Conservation (phyloP, 1,140 invertebrate genomes). For the Dreissena polymorpha region DNA sequence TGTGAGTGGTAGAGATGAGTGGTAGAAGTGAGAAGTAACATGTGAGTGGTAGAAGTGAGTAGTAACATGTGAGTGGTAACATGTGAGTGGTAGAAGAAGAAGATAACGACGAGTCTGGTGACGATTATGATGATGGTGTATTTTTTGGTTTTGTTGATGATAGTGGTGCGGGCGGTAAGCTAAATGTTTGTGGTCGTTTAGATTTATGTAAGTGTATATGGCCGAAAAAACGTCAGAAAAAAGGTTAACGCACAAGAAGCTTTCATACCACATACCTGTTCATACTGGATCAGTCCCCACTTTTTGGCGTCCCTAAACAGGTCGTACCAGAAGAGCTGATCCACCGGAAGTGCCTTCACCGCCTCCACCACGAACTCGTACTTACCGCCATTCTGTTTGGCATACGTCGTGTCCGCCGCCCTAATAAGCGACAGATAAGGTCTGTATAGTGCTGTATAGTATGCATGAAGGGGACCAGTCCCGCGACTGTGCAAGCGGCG, state of each 20-base stretch:
- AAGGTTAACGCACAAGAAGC: neutral
- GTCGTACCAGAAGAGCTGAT: conserved; percentile 66
- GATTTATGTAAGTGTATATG: no score
- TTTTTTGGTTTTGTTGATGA: no score
- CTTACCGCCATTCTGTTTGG: conserved; percentile 67
- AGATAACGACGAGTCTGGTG: no score
- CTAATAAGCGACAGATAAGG: conserved; percentile 20
- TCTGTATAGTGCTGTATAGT: no score
- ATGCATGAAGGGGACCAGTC: no score
- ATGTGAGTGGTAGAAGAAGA: neutral
- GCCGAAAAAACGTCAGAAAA: no score
- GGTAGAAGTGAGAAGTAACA: neutral
- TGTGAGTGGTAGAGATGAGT: neutral
- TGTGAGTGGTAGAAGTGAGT: neutral
- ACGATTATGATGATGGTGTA: no score
- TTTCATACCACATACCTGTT: conserved; percentile 59
- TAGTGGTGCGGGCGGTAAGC: no score
- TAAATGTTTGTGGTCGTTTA: no score
- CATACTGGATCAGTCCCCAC: conserved; percentile 67
- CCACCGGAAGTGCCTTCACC: conserved; percentile 51
- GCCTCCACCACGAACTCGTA: conserved; percentile 64
- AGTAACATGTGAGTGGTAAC: neutral
- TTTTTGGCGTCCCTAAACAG: conserved; percentile 61
- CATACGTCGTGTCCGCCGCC: conserved; percentile 66
- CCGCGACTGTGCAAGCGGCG: no score